Base-by-base conservation (phyloP, 2,888 invertebrate genomes). In the Dryobota labecula region DNA sequence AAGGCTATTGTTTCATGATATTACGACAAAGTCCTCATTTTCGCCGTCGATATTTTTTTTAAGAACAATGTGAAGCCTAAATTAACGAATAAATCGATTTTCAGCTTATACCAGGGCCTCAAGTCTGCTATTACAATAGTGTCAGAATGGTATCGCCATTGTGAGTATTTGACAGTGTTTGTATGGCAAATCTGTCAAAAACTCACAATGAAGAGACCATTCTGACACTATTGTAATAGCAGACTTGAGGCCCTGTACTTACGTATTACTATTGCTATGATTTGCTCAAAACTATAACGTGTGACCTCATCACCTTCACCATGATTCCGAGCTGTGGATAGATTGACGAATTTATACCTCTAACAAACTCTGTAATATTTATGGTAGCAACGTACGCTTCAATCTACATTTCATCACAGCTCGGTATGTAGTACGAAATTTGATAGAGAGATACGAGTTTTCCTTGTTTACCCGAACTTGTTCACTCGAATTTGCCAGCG, bases 281-380 rank as follows among this genome's bases (percentile, higher is more conserved):
- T 73, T 71, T 45, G 49, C 49, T 72, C 56, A 15, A 43, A 13
- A 15, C 15, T 1, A 60, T 65, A 47, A 57, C 53, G 45, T 27
- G 24, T 9, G 5, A 30, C 30, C 13, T 38, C 53, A 47, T 73
- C 33, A 58, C 70, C 56, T 73, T 65, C 56, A 38, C 24, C 61
- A 24, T 58, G 57, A 70, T 65, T 41, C 13, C 27, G 5, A n/a
- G 43, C 15, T 54, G 41, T 27, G 6, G 27, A 64, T 45, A 64
- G 51, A 69, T 24, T 64, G 51, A 57, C 47, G 60, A 56, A 51
- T 61, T 18, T 64, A 63, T 51, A 66, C 41, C 56, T 27, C 20
- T 56, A 61, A 68, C 62, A 58, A 56, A 71, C 33, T 30, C 49
- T 78, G 51, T 61, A 76, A 77, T 68, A 81, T 73, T 79, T 66